These are phyloP conservation scores for Philotrypesis tridentata DNA, from an alignment of 1,140 invertebrate genomes.

Conservation along the genomic window DNA sequence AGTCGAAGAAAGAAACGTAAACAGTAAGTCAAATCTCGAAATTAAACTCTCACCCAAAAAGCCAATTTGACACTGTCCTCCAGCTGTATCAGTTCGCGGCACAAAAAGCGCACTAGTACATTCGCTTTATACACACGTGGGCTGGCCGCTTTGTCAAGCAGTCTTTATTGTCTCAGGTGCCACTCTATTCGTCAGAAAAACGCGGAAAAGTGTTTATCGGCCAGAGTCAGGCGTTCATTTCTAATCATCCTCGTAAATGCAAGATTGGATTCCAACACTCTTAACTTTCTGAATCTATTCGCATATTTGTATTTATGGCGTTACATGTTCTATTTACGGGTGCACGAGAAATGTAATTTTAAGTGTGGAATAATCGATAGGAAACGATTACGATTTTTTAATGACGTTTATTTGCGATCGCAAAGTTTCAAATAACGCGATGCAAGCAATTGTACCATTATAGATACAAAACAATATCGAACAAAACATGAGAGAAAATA, in stretches of 20 bases:
- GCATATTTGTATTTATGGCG: no score
- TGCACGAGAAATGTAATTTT: neutral
- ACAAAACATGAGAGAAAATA: neutral
- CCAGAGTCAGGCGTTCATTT: slow-evolving; percentile 43
- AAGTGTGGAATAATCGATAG: neutral
- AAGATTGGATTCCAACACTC: neutral
- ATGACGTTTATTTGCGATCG: neutral
- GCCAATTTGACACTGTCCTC: neutral
- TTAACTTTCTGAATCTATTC: neutral
- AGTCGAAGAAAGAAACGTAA: no score
- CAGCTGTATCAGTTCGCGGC: neutral
- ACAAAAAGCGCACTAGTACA: neutral
- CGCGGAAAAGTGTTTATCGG: slow-evolving; percentile 62
- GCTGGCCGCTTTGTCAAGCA: neutral
- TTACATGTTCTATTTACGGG: neutral
- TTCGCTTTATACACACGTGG: neutral
- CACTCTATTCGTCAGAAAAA: slow-evolving; percentile 56
- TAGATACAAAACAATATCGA: neutral
- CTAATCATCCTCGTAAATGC: neutral
- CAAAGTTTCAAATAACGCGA: no score
- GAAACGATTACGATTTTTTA: neutral
- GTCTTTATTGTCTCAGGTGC: slow-evolving; percentile 22
- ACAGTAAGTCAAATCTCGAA: no score
- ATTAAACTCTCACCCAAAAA: neutral
- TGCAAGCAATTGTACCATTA: no score